These are phyloP conservation scores for Archips xylosteana DNA, from an alignment of 2,888 invertebrate species.

Conservation along the genomic window DNA sequence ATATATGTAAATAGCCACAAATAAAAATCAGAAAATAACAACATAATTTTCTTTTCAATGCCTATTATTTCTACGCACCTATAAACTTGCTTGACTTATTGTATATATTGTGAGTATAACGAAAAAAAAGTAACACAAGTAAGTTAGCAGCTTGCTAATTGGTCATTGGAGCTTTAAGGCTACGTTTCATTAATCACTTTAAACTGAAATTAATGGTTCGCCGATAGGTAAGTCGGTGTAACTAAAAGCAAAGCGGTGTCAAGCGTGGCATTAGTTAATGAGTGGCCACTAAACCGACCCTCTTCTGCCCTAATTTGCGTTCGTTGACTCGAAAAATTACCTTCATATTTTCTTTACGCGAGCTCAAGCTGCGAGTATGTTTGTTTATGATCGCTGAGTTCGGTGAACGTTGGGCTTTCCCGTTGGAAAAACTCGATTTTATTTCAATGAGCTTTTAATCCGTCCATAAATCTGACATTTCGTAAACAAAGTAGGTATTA, in stretches of 20 bases:
- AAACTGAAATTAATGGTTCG: slow-evolving; percentile 16
- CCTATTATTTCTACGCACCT: too few relatives aligned
- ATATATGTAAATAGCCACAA: too few relatives aligned
- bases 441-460: too few relatives aligned
- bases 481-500: too few relatives aligned
- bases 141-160: background rate
- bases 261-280: slow-evolving; percentile 33
- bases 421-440: background rate
- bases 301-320: slow-evolving; percentile 37
- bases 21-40: too few relatives aligned
- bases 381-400: slow-evolving; percentile 17
- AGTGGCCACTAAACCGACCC: slow-evolving; percentile 28
- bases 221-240: background rate
- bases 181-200: slow-evolving; percentile 22
- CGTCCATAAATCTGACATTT: too few relatives aligned
- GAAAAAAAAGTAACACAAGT: background rate
- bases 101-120: too few relatives aligned
- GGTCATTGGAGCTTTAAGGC: background rate
- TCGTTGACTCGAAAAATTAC: slow-evolving; percentile 33
- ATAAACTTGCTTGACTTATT: too few relatives aligned
- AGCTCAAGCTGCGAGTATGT: background rate
- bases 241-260: slow-evolving; percentile 14
- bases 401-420: background rate
- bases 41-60: too few relatives aligned
- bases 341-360: slow-evolving; percentile 31